These are phyloP conservation scores for Patella depressa DNA, from an alignment of 2,888 invertebrate genomes.

Conservation along the genomic window DNA sequence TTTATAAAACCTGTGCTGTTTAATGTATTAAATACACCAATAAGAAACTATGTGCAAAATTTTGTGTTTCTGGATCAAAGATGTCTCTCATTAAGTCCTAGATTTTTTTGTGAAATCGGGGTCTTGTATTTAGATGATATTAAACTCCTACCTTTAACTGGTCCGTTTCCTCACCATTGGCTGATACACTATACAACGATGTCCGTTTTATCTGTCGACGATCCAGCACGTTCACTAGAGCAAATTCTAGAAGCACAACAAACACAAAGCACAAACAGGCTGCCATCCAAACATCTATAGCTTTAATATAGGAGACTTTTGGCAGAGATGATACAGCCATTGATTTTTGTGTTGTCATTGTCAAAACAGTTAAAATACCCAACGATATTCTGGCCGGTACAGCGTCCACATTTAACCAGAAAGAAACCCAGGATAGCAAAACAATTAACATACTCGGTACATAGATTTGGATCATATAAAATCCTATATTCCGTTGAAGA, in stretches of 20 bases:
- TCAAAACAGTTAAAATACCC: slow-evolving; percentile 53
- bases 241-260: slow-evolving; percentile 53
- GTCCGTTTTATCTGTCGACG: slow-evolving; percentile 32
- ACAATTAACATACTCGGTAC: slow-evolving; percentile 60
- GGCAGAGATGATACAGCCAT: slow-evolving; percentile 46
- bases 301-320: slow-evolving; percentile 58
- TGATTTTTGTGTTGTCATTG: slow-evolving; percentile 54
- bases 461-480: slow-evolving; percentile 62
- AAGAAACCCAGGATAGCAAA: slow-evolving; percentile 59
- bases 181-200: background rate
- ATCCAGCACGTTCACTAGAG: slow-evolving; percentile 52
- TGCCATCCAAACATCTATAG: slow-evolving; percentile 62
- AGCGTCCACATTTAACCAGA: slow-evolving; percentile 58
- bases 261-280: slow-evolving; percentile 58
- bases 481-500: slow-evolving; percentile 54
- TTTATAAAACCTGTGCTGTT: too few species aligned
- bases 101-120: too few species aligned
- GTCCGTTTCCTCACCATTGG: slow-evolving; percentile 13
- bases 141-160: slow-evolving; percentile 14
- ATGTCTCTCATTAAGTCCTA: too few species aligned
- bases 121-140: too few species aligned
- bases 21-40: too few species aligned
- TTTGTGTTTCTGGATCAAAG: too few species aligned
- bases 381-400: slow-evolving; percentile 55
- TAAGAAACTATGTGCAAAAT: too few species aligned